These are phyloP conservation scores for Lasaia peninsularis DNA, from an alignment of 1,140 invertebrate species.

Conservation along the genomic window DNA sequence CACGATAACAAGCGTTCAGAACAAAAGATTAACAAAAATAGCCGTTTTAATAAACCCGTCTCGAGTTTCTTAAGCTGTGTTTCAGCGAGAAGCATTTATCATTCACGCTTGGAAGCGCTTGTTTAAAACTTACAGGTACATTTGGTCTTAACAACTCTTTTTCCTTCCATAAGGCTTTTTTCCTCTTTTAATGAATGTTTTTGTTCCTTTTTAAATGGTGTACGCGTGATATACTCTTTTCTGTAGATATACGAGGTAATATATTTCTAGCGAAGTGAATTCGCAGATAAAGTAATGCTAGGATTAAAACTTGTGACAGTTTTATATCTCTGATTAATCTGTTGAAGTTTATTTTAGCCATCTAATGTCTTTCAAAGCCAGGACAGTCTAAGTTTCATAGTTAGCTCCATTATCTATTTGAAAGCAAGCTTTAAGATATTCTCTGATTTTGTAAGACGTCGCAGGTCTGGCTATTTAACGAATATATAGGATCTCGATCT, in stretches of 20 bases:
- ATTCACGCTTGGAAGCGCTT: constrained; percentile 17
- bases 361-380: no score
- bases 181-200: background rate
- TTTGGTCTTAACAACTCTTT: constrained; percentile 19
- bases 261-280: background rate
- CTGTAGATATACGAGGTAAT: background rate
- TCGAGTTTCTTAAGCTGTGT: constrained; percentile 1
- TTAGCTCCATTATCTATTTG: no score
- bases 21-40: constrained; percentile 10
- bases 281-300: background rate
- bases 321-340: no score
- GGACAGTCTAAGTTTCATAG: no score
- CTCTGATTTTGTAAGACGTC: no score
- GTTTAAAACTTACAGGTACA: constrained; percentile 18
- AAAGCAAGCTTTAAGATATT: no score
- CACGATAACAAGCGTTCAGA: background rate
- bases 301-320: background rate
- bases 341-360: no score
- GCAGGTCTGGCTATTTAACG: no score
- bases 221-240: background rate
- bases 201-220: constrained; percentile 9
- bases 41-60: constrained; percentile 11
- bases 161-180: constrained; percentile 3
- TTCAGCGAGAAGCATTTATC: constrained; percentile 15
- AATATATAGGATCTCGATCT: no score